phyloP scores from a whole-genome alignment of 2,888 invertebrate genomes.

The Orthosia gracilis region DNA sequence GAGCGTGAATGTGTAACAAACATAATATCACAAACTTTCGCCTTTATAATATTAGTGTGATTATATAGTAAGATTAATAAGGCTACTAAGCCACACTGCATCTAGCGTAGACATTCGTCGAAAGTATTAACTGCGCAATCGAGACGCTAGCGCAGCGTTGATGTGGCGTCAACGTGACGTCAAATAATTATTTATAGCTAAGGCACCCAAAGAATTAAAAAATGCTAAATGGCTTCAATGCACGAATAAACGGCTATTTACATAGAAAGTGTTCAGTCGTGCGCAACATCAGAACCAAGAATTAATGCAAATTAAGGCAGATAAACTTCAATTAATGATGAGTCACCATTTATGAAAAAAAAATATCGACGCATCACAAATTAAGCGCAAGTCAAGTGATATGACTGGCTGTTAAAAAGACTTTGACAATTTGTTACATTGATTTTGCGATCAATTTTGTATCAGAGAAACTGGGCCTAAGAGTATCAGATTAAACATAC shows the following conservation, averaged over 20 bases:
- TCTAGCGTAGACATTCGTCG: background rate
- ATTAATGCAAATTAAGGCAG: slow-evolving; percentile 3
- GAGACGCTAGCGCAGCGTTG: too few species aligned
- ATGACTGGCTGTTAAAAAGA: background rate
- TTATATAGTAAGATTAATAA: background rate
- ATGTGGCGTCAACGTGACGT: background rate
- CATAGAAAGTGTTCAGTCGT: slow-evolving; percentile 8
- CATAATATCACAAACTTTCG: too few species aligned
- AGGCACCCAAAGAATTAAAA: background rate
- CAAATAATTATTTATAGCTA: background rate
- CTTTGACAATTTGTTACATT: background rate
- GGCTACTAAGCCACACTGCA: background rate
- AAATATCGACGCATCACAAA: background rate
- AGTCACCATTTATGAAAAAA: background rate
- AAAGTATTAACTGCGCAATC: background rate
- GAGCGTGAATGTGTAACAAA: too few species aligned
- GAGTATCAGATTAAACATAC: slow-evolving; percentile 71
- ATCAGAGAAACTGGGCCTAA: background rate
- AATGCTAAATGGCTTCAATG: background rate
- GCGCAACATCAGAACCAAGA: background rate
- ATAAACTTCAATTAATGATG: background rate
- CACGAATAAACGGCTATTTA: background rate
- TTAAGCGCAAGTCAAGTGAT: background rate
- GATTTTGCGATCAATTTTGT: background rate
- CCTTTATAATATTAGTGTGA: too few species aligned